Evolutionary conservation across 2,797 vertebrate genomes (phyloP), one percentile per base, ranked within the genome.

Genomic region (Tiaroga cobitis): DNA sequence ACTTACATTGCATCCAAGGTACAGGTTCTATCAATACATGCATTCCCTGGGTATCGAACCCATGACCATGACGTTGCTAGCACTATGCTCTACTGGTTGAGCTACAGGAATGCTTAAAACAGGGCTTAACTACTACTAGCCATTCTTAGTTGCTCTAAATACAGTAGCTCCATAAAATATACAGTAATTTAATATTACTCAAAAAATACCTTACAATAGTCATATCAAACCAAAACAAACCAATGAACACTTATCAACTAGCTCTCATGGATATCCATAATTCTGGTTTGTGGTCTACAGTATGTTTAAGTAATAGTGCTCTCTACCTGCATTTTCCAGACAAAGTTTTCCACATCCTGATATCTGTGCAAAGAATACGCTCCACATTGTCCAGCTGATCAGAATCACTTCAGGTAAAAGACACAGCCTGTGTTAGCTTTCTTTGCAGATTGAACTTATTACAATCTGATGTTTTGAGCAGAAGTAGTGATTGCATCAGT

Each of bases 281-380:
- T 56, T 10, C 21, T 56, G 21, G 3, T 56, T 24, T 24, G 54
- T 24, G 54, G 3, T 56, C 21, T 37, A 21, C 3, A 34, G 8
- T 74, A 26, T 18, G 13, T 73, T 5, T 8, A 37, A 56, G 51
- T 13, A 76, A 76, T 56, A 21, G 54, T 15, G 21, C 21, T 59
- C 18, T 78, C 8, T 39, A 78, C 76, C 56, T 78, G 76, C 8
- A 26, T 39, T 78, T 8, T 24, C 56, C 76, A 39, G 76, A 41
- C 9, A 41, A 39, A 11, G 15, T 39, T 39, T 39, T 78, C 76
- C 76, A 61, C 56, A 65, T 61, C 21, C 29, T 15, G 13, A 83
- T 29, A 7, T 75, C 41, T 11, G 41, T 8, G 39, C 39, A 34
- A 21, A 74, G 41, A 24, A 83, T 51, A 24, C 32, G 8, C 32